Conservation (phyloP, 1,140 invertebrate genomes). For the Pseudomyrmex flavicornis region DNA sequence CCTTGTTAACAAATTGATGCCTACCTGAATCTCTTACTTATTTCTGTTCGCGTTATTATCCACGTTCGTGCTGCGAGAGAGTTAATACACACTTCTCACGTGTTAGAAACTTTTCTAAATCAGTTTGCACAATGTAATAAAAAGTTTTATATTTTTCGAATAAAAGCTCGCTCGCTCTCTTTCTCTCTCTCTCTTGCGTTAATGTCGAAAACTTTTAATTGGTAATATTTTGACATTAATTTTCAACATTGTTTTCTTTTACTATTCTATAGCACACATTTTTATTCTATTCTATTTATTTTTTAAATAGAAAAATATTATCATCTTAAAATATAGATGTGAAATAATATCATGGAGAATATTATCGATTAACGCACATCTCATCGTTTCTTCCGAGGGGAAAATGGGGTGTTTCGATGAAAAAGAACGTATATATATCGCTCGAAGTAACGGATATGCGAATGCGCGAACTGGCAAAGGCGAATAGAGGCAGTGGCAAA, state of each 20-base stretch:
- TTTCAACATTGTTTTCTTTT: neutral
- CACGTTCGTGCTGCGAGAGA: neutral
- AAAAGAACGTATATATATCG: slow-evolving; percentile 33
- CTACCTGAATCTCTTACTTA: neutral
- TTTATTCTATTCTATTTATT: neutral
- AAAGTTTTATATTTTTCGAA: no score
- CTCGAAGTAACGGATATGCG: slow-evolving; percentile 58
- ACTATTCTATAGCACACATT: neutral
- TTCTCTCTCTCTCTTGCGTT: no score
- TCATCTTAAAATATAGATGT: neutral
- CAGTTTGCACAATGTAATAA: neutral
- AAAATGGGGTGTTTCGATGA: slow-evolving; percentile 8
- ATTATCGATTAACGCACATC: slow-evolving; percentile 15
- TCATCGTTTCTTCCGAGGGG: neutral
- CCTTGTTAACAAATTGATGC: slow-evolving; percentile 21
- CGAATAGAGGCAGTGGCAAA: slow-evolving; percentile 80
- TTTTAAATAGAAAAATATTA: neutral
- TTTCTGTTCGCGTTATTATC: neutral
- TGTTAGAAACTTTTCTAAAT: neutral
- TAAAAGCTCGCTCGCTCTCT: no score
- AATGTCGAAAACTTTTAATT: neutral
- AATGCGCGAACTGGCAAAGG: slow-evolving; percentile 70
- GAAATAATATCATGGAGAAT: neutral
- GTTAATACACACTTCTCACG: neutral
- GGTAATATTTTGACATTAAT: neutral